Evolutionary conservation across 2,888 invertebrate genomes (phyloP), one percentile per base, ranked within the genome.

Genomic region (Parelbella ahira): DNA sequence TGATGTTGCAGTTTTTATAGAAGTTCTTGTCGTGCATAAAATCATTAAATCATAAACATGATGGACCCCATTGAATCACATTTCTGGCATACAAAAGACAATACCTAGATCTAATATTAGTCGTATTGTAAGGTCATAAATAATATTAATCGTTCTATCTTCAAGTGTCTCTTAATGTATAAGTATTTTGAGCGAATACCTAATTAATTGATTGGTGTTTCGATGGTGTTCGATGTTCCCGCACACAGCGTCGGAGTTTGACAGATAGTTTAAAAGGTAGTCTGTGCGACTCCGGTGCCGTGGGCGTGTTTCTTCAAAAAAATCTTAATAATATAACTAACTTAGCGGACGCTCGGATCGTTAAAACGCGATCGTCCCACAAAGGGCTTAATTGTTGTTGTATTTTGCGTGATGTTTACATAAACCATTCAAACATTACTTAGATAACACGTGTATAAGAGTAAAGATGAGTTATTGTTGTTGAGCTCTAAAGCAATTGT

Each of bases 101-200:
- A 88, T 88, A 88, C 88, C 86, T 88, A 88, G 88, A 77, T 86
- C 81, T 88, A 88, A 86, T 75, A 74, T 86, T 87, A 86, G 86
- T 66, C 65, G 77, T 83, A 83, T n/a, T 73, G 81, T 84, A 83
- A 83, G 80, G 76, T 78, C 81, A 79, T 83, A 73, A 53, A 50
- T 50, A 77, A 76, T 82, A 15, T 3, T 15, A 80, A 82, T 79
- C 75, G 84, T 84, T 87, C 81, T 81, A 80, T 81, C 83, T 86
- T 86, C 83, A 81, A 82, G 76, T 84, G 81, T 86, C 81, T 83
- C 76, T 74, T 77, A 76, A 68, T 77, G 63, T 86, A n/a, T n/a
- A 83, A 82, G 83, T 80, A 75, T 79, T 76, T 80, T 75, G 75
- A 73, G 73, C 75, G 74, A 77, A 68, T 63, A n/a, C n/a, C n/a